Evolutionary conservation across 2,888 invertebrate genomes (phyloP).

Genomic region (Rugalucina vietnamica): DNA sequence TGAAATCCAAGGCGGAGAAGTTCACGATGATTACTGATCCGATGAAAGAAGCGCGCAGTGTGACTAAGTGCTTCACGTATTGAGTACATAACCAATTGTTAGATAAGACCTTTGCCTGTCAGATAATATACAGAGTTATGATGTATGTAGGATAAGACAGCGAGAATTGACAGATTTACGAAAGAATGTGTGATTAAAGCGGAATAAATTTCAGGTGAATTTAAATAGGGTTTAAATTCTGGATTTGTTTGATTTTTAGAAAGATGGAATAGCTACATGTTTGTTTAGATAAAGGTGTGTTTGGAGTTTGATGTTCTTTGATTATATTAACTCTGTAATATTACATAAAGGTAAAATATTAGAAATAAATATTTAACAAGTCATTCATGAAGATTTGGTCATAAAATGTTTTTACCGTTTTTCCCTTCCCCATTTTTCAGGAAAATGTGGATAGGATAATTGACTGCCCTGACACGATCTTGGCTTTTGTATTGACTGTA

Average conservation of each 20-base stretch:
- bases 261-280: background rate
- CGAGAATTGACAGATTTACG: slow-evolving; percentile 50
- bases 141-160: slow-evolving; percentile 46
- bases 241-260: background rate
- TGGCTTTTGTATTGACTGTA: too few species aligned
- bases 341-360: too few species aligned
- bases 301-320: background rate
- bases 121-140: slow-evolving; percentile 57
- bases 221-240: background rate
- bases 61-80: slow-evolving; percentile 61
- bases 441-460: too few species aligned
- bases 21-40: slow-evolving; percentile 63
- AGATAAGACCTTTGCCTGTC: slow-evolving; percentile 41
- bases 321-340: too few species aligned
- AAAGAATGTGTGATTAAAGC: slow-evolving; percentile 38
- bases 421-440: too few species aligned
- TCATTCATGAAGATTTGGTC: too few species aligned
- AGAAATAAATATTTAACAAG: too few species aligned
- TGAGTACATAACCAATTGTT: slow-evolving; percentile 50
- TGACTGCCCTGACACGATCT: too few species aligned
- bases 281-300: background rate
- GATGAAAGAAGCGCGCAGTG: slow-evolving; percentile 59
- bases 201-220: slow-evolving; percentile 33
- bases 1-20: slow-evolving; percentile 54
- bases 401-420: too few species aligned